Evolutionary conservation across 2,888 invertebrate species (phyloP), one percentile per base, ranked within the genome.

Genomic region (Eretmocerus hayati): DNA sequence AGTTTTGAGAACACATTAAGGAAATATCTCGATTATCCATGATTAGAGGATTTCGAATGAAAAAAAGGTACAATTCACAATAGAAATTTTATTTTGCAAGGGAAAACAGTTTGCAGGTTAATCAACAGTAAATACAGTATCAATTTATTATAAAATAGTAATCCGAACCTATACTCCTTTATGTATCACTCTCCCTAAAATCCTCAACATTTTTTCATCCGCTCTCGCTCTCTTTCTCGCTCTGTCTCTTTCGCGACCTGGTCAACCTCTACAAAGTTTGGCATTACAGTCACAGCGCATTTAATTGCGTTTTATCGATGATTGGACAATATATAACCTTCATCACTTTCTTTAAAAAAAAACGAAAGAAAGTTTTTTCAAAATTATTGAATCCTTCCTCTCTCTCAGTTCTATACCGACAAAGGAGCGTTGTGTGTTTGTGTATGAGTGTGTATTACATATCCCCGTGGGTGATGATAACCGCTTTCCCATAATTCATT

Each of bases 61-160:
- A 48, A 48, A 16, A 30, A 20, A 19, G 38, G 33, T 13, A 16
- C 19, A 16, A 21, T 53, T 53, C 50, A 48, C 48, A 50, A 50
- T 53, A 53, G 49, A 50, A 53, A 53, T 48, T 53, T 53, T 53
- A 50, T 53, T 53, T 53, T 53, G 50, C 53, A 53, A 53, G 50
- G 48, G 50, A 53, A 53, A 53, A 53, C 53, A 53, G 50, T 50
- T 53, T 53, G 50, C 43, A 53, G 53, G 53, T 53, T 53, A 53
- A 53, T 53, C 50, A 53, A 53, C 53, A 53, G 48, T 50, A 53
- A 50, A 50, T 50, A 50, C 50, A 53, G 48, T 48, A 50, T 50
- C 40, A 53, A 48, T 53, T 53, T 48, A 50, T 53, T 46, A 53
- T 50, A 53, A 50, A 50, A 53, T 53, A 53, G 46, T 53, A 48